These are phyloP conservation scores for Eleginops maclovinus DNA, from an alignment of 2,113 vertebrate species.

Conservation along the genomic window DNA sequence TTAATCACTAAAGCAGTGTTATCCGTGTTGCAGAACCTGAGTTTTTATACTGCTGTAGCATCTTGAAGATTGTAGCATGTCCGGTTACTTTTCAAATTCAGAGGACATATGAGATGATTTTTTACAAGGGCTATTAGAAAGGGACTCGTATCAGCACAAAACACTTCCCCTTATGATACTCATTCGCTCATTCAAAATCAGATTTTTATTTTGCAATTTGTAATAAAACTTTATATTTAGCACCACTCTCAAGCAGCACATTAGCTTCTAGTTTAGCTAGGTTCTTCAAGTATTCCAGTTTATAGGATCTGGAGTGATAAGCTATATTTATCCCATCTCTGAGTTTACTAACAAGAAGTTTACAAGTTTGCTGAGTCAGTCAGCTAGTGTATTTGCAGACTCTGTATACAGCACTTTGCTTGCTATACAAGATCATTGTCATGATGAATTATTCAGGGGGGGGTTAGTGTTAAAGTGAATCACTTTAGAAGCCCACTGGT, in stretches of 20 bases:
- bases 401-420: not conserved
- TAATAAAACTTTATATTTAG: slow-evolving; percentile 16
- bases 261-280: slow-evolving; percentile 16
- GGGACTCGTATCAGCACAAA: slow-evolving; percentile 30
- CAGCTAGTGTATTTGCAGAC: not conserved
- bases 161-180: not conserved
- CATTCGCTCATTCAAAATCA: slow-evolving; percentile 16
- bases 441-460: slow-evolving; percentile 9
- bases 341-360: slow-evolving; percentile 23
- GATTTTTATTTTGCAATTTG: slow-evolving; percentile 15
- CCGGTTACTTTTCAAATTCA: slow-evolving; percentile 17
- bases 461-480: slow-evolving; percentile 13
- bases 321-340: not conserved
- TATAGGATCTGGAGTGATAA: not conserved
- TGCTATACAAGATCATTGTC: not conserved
- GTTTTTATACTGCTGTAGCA: slow-evolving; percentile 49
- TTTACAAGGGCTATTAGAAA: slow-evolving; percentile 67
- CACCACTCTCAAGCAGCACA: slow-evolving; percentile 1
- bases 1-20: not conserved
- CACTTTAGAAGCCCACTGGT: slow-evolving; percentile 23
- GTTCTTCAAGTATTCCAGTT: slow-evolving; percentile 14
- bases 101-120: slow-evolving; percentile 29
- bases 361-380: slow-evolving; percentile 4
- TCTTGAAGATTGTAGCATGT: slow-evolving; percentile 66
- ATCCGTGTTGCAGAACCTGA: slow-evolving; percentile 23